Evolutionary conservation across 1,140 invertebrate genomes (phyloP).

Genomic region (Druon quercuslanigerum): DNA sequence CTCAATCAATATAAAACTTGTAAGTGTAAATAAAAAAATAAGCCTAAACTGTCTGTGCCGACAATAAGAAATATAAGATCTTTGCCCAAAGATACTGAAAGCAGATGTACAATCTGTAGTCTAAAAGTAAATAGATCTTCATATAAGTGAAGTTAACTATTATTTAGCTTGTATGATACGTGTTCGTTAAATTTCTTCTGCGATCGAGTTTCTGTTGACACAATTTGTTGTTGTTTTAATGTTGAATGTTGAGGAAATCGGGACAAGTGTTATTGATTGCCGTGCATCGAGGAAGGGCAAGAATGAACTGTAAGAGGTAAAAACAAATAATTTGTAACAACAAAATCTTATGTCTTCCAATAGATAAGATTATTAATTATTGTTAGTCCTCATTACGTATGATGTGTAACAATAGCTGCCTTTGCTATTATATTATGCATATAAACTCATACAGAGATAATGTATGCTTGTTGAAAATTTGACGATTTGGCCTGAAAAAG

Average conservation of each 20-base stretch:
- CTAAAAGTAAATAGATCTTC: too few relatives aligned
- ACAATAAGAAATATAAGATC: slow-evolving; percentile 1
- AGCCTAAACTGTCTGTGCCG: slow-evolving; percentile 8
- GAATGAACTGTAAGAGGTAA: slow-evolving; percentile 36
- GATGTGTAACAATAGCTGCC: slow-evolving; percentile 27
- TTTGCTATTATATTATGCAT: slow-evolving; percentile 33
- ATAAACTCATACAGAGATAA: slow-evolving; percentile 32
- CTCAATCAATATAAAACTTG: background rate
- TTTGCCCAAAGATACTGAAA: background rate
- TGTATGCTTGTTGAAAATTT: slow-evolving; percentile 17
- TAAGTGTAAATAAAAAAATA: slow-evolving; percentile 4
- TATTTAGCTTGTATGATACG: too few relatives aligned
- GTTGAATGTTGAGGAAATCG: slow-evolving; percentile 13
- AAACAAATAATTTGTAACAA: slow-evolving; percentile 49
- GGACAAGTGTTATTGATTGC: slow-evolving; percentile 32
- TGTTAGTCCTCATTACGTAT: slow-evolving; percentile 32
- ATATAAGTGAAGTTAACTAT: too few relatives aligned
- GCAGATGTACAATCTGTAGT: background rate
- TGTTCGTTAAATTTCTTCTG: too few relatives aligned
- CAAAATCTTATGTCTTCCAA: slow-evolving; percentile 71
- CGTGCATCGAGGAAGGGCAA: slow-evolving; percentile 33
- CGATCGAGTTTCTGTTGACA: too few relatives aligned
- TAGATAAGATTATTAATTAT: slow-evolving; percentile 50
- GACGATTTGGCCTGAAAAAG: slow-evolving; percentile 22
- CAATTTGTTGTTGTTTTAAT: slow-evolving; percentile 38